Evolutionary conservation across 2,113 vertebrate genomes (phyloP).

Genomic region (Narcine bancroftii): DNA sequence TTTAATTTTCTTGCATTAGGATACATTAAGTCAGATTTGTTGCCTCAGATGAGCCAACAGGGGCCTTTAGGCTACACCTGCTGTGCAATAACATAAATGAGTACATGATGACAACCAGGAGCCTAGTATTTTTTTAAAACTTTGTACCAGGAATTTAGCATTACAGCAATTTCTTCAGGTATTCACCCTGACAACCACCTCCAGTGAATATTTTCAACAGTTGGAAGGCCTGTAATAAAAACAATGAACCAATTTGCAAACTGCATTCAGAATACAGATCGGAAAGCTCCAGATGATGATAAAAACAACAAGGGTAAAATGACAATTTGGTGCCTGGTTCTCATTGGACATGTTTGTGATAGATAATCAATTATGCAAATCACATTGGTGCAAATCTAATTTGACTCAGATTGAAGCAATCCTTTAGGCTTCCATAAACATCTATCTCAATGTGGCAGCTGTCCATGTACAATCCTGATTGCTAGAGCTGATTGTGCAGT

Average conservation of each 20-base stretch:
- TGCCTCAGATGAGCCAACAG: conserved; percentile 30
- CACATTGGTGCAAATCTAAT: background rate
- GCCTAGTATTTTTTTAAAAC: background rate
- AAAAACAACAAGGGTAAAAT: background rate
- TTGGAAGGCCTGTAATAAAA: background rate
- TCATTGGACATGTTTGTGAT: background rate
- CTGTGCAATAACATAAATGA: background rate
- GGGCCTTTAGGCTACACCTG: conserved; percentile 24
- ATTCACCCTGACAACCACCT: background rate
- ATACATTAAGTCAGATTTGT: conserved; percentile 39
- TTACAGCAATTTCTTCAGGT: background rate
- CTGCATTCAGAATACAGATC: background rate
- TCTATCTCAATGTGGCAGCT: background rate
- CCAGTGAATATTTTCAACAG: background rate
- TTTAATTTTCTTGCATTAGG: conserved; percentile 48
- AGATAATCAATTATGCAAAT: conserved; percentile 1
- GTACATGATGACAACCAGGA: background rate
- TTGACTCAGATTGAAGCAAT: background rate
- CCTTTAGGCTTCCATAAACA: background rate
- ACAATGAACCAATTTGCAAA: background rate
- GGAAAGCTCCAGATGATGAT: background rate
- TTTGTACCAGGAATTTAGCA: background rate
- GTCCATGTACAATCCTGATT: too few species aligned
- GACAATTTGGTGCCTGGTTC: background rate
- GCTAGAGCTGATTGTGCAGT: too few species aligned